Evolutionary conservation across 2,888 invertebrate species (phyloP).

Genomic region (Lasioglossum marginatum): DNA sequence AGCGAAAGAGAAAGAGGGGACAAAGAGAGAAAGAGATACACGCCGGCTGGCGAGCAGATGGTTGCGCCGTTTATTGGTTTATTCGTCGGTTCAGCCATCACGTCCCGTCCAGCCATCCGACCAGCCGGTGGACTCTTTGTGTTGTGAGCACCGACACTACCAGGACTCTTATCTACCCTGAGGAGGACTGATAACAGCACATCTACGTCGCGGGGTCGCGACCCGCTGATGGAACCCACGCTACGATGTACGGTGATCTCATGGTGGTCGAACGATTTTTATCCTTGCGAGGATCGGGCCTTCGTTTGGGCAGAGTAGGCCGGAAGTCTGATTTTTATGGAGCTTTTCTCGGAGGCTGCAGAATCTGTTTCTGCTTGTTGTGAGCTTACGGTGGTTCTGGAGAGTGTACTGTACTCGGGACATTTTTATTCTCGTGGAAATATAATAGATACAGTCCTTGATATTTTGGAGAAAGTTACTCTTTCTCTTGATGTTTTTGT

Average conservation of each 20-base stretch:
- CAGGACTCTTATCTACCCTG: conserved; percentile 16
- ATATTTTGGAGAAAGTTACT: background rate
- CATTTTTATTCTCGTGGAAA: background rate
- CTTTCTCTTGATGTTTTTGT: background rate
- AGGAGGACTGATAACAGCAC: conserved; percentile 4
- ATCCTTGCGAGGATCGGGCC: background rate
- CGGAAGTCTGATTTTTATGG: background rate
- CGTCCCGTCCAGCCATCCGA: conserved; percentile 74
- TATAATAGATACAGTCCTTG: background rate
- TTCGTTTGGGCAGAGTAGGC: background rate
- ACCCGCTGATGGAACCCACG: background rate
- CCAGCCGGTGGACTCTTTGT: conserved; percentile 70
- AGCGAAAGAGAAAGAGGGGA: conserved; percentile 39
- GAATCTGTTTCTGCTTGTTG: background rate
- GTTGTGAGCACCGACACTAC: conserved; percentile 20
- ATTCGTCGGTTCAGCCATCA: conserved; percentile 80
- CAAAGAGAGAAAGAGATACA: conserved; percentile 58
- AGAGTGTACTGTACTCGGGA: background rate
- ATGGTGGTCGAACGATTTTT: background rate
- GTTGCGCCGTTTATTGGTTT: conserved; percentile 84
- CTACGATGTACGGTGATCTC: background rate
- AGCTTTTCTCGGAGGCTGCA: background rate
- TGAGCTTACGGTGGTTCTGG: background rate
- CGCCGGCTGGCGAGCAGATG: conserved; percentile 84
- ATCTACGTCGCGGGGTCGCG: background rate